Evolutionary conservation across 2,797 vertebrate species (phyloP), one percentile per base, ranked within the genome.

Genomic region (Sternotherus odoratus): DNA sequence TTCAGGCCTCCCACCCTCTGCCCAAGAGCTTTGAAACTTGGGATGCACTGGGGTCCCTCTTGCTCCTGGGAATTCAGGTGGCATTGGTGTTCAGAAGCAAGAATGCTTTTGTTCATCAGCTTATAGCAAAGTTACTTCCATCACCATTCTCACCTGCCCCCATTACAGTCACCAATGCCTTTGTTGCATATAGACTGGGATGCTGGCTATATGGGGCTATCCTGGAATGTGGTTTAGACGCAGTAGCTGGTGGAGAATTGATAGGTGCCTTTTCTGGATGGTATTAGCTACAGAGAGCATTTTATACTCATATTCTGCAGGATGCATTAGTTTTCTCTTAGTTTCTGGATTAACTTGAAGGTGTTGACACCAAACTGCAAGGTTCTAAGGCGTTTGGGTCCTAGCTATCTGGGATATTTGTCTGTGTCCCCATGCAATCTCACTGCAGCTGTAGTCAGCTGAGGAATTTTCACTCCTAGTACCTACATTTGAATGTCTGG

Each of bases 341-440:
- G 24, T 28, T 66, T 46, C 51, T 6, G 6, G 80, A 50, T 77
- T 72, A 10, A 1, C 23, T 43, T 33, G 0, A 0, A 53, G 77
- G 63, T 6, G 4, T 80, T 1, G 0, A 46, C 69, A 74, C 36
- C 69, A 28, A 43, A 74, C 12, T 4, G 13, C 69, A 43, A 72
- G 19, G 23, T 19, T 15, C 66, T 6, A 72, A 39, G 69, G 24
- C 23, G 21, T 5, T 26, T 12, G 36, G 11, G n/a, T 39, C 21
- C 19, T 39, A 69, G 36, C 36, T 39, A 26, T 23, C 69, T 5
- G 10, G 21, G 39, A 21, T 8, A 5, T 21, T 33, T 66, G 60
- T 66, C n/a, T n/a, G 36, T 72, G 36, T 72, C 39, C 36, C 39
- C 69, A 26, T 5, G 23, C 23, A 13, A 36, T 72, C 69, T 43